Evolutionary conservation across 2,113 vertebrate species (phyloP), one percentile per base, ranked within the genome.

Genomic region (Bolborhynchus lineola): DNA sequence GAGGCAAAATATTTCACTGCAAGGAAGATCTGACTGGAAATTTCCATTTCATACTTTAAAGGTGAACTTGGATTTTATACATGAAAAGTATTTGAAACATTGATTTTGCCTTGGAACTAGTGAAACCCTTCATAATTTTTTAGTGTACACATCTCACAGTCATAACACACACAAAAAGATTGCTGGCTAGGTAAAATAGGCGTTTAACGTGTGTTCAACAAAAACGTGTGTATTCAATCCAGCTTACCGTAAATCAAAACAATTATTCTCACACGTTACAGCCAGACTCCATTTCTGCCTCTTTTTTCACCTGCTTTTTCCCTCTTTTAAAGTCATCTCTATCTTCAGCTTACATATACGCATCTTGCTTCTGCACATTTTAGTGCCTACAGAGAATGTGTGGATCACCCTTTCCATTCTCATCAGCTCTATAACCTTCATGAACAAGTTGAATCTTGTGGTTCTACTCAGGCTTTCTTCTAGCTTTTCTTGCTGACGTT

Each of bases 11-110:
- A 92, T 50, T 95, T 88, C 91, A 80, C 83, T 95, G 91, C 70
- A 64, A 97, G 46, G 37, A 88, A 85, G 94, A 96, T 85, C 76
- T 96, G 82, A 91, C 87, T 95, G 91, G 96, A 97, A 97, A 93
- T 87, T 97, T 97, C 94, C 93, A 95, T 93, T 96, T 77, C 70
- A 86, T 42, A 94, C 13, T 90, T 95, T n/a, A 83, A 92, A 94
- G 75, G 57, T 82, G 42, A 93, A 93, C 44, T 69, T 88, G 53
- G 50, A 75, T 75, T 60, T 72, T 72, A 44, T 13, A 63, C 33
- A 44, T 62, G 13, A 86, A 74, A 92, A 77, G 28, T 20, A 72
- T 52, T 91, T 49, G 84, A 80, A 62, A 75, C 7, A 4, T 71
- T 71, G 69, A 76, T 86, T 92, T 86, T 92, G 63, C 57, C 50